Evolutionary conservation across 2,888 invertebrate genomes (phyloP).

Genomic region (Cantharis flavilabris): DNA sequence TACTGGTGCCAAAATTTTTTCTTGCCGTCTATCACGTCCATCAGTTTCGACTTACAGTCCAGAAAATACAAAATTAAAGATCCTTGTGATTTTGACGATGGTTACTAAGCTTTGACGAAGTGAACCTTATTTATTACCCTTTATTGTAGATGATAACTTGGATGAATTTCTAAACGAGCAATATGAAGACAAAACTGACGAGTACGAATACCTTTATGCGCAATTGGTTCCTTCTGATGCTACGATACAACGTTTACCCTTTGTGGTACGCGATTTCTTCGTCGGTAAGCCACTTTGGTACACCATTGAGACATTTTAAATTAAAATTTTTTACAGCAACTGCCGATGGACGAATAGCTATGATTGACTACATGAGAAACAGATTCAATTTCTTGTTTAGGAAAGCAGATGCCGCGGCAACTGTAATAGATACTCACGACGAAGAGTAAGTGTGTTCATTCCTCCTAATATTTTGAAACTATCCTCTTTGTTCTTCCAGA

Average conservation of each 20-base stretch:
- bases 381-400: conserved; percentile 55
- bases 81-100: conserved; percentile 29
- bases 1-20: conserved; percentile 60
- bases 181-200: conserved; percentile 39
- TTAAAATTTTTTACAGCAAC: conserved; percentile 56
- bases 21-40: conserved; percentile 55
- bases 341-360: conserved; percentile 56
- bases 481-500: conserved; percentile 46
- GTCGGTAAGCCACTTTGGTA: conserved; percentile 57
- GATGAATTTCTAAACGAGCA: background rate
- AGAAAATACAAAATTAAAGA: conserved; percentile 34
- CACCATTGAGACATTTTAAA: no score
- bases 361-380: conserved; percentile 59
- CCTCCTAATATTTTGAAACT: conserved; percentile 27
- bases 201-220: conserved; percentile 42
- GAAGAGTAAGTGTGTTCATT: conserved; percentile 55
- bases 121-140: background rate
- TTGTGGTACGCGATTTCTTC: conserved; percentile 62
- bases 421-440: conserved; percentile 58
- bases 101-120: background rate
- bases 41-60: conserved; percentile 57
- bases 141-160: background rate
- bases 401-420: conserved; percentile 49
- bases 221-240: conserved; percentile 58
- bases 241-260: conserved; percentile 56